Percentiles rank a stretch among this genome's conserved stretches.
These are phyloP conservation scores for Spea bombifrons DNA, from an alignment of 2,113 vertebrate genomes.

Conservation along the genomic window DNA sequence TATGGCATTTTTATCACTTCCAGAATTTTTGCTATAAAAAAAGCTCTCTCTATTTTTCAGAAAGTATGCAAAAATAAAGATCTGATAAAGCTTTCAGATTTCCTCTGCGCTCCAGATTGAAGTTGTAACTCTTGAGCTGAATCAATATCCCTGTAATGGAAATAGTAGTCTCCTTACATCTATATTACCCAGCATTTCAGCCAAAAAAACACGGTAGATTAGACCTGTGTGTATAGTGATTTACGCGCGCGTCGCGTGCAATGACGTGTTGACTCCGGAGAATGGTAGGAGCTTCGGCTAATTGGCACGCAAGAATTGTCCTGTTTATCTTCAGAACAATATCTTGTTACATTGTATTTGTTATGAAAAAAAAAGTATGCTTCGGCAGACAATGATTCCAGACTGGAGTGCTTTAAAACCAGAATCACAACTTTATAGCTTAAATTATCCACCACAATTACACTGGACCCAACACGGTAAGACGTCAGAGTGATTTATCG, in stretches of 20 bases:
- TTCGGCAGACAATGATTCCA: background rate
- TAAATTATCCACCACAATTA: conserved; percentile 1
- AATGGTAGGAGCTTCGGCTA: conserved; percentile 40
- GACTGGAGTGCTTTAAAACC: conserved; percentile 68
- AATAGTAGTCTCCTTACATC: conserved; percentile 53
- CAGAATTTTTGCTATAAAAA: conserved; percentile 2
- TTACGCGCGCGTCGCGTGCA: conserved; percentile 54
- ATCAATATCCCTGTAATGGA: conserved; percentile 54
- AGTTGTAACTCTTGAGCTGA: conserved; percentile 48
- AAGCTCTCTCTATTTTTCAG: conserved; percentile 13
- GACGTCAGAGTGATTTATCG: conserved; percentile 76
- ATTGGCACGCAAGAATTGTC: background rate
- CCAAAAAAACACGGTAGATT: conserved; percentile 8
- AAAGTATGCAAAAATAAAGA: conserved; percentile 12
- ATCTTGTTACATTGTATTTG: background rate
- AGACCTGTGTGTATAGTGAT: conserved; percentile 56
- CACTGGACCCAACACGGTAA: background rate
- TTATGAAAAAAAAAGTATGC: background rate
- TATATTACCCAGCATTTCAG: conserved; percentile 51
- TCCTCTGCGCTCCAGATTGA: conserved; percentile 48
- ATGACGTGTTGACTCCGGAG: background rate
- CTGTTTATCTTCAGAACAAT: background rate
- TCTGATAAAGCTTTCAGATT: conserved; percentile 31
- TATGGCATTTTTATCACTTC: background rate
- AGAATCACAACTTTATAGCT: background rate